Evolutionary conservation across 2,888 invertebrate genomes (phyloP).

Genomic region (Agrotis ipsilon): DNA sequence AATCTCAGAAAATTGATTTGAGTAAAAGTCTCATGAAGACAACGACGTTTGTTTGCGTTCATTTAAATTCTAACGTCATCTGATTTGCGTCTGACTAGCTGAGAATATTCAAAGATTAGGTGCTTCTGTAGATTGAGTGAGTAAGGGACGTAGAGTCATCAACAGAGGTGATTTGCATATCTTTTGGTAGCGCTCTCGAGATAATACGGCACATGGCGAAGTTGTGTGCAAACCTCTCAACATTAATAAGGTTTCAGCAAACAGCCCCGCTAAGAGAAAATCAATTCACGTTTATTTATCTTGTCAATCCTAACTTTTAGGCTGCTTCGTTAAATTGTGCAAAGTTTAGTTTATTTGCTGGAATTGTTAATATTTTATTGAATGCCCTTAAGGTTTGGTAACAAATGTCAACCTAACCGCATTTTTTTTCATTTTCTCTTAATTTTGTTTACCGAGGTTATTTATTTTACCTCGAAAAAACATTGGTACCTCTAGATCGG

Average conservation of each 20-base stretch:
- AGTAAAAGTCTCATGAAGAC: slow-evolving; percentile 23
- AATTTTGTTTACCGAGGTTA: slow-evolving; percentile 12
- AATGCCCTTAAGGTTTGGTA: background rate
- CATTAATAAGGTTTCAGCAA: slow-evolving; percentile 44
- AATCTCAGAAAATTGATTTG: slow-evolving; percentile 33
- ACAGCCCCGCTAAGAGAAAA: slow-evolving; percentile 28
- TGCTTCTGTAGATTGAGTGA: slow-evolving; percentile 31
- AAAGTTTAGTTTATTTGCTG: slow-evolving; percentile 33
- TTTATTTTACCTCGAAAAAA: slow-evolving; percentile 28
- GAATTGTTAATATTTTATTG: slow-evolving; percentile 33
- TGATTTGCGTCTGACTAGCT: slow-evolving; percentile 62
- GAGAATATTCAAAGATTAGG: slow-evolving; percentile 64
- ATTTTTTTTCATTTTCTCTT: slow-evolving; percentile 8
- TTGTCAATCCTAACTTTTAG: slow-evolving; percentile 33
- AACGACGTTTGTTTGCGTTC: slow-evolving; percentile 41
- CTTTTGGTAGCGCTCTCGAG: slow-evolving; percentile 45
- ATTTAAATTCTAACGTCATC: slow-evolving; percentile 66
- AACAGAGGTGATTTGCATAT: slow-evolving; percentile 66
- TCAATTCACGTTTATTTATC: slow-evolving; percentile 29
- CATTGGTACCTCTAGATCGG: background rate
- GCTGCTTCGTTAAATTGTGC: slow-evolving; percentile 31
- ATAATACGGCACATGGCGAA: slow-evolving; percentile 32
- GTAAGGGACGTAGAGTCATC: slow-evolving; percentile 25
- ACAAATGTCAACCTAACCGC: background rate
- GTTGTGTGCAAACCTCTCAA: slow-evolving; percentile 43